These are phyloP conservation scores for Karalla daura DNA, from an alignment of 2,797 vertebrate genomes.

Conservation along the genomic window DNA sequence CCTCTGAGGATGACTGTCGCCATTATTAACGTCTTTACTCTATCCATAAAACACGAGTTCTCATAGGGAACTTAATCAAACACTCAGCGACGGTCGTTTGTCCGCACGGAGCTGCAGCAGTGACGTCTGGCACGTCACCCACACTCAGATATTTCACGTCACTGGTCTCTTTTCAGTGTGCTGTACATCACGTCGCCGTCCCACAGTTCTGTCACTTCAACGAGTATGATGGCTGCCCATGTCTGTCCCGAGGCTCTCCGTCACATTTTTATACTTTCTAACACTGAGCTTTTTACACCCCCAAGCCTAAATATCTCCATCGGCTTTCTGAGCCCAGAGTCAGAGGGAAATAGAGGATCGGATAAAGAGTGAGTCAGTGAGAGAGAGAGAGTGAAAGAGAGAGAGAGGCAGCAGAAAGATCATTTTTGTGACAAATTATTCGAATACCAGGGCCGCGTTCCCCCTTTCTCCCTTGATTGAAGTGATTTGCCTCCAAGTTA, in stretches of 20 bases:
- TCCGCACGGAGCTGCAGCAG: conserved; percentile 15
- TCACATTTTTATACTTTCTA: conserved; percentile 38
- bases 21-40: conserved; percentile 25
- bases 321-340: conserved; percentile 1
- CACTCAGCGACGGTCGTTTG: conserved; percentile 3
- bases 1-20: conserved; percentile 10
- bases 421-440: conserved; percentile 21
- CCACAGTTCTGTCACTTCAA: conserved; percentile 19
- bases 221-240: conserved; percentile 16
- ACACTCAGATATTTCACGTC: conserved; percentile 32
- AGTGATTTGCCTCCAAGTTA: conserved; percentile 29
- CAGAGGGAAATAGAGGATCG: conserved; percentile 1
- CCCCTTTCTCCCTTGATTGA: conserved; percentile 17
- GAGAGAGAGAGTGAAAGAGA: not conserved
- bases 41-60: conserved; percentile 30
- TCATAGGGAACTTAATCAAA: conserved; percentile 32
- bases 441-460: conserved; percentile 4
- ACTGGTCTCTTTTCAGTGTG: conserved; percentile 8
- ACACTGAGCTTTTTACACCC: conserved; percentile 30
- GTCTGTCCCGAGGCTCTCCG: conserved; percentile 9
- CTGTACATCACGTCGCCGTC: conserved; percentile 3
- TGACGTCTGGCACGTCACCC: not conserved
- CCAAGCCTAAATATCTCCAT: conserved; percentile 2
- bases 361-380: conserved; percentile 2
- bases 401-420: not conserved